Evolutionary conservation across 2,113 vertebrate genomes (phyloP).

Genomic region (Felis catus): F.catus_Fca126_mat1.0 CM031419.1:204724501-204725000

Average conservation of each 20-base stretch:
- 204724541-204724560: neutral
- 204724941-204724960: neutral
- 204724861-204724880: neutral
- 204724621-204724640: neutral
- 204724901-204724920: neutral
- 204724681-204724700: neutral
- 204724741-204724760: neutral
- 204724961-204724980: neutral
- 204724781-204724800: neutral
- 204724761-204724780: neutral
- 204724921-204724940: neutral
- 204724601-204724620: neutral
- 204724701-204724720: neutral
- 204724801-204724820: neutral
- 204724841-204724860: neutral
- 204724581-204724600: slow-evolving; percentile 15
- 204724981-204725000: slow-evolving; percentile 29
- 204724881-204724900: neutral
- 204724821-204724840: neutral
- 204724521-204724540: neutral
- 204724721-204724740: neutral
- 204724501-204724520: neutral
- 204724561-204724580: neutral
- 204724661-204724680: neutral
- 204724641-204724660: neutral